Base-by-base conservation (phyloP, 2,113 vertebrate genomes). In the Corydoras maculifer region DNA sequence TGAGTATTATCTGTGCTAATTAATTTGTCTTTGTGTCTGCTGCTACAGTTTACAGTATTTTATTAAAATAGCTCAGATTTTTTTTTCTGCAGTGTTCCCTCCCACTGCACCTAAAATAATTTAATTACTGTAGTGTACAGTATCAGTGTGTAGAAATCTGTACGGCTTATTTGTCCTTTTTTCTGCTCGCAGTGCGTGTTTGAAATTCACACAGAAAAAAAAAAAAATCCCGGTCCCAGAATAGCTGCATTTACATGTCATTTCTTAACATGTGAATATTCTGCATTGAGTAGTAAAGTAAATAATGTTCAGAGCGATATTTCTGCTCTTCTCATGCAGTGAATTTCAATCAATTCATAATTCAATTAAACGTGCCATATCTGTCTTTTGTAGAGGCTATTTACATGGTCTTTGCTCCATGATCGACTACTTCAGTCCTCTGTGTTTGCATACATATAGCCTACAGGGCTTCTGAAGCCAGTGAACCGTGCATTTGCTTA, bases 1-100 rank as follows among this genome's bases (percentile, higher is more conserved):
- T 83, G 87, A 84, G 83, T 86, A 86, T 85, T 81, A 87, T 87
- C 86, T 83, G 80, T 79, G 80, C 83, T 82, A 86, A 87, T 86
- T 83, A 86, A 87, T 83, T 85, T 81, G 80, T 82, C 79, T 86
- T 82, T 87, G 80, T 83, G 85, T 79, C 76, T 72, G 62, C 50
- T 60, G 31, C 25, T 29, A 43, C 65, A 57, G 51, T 65, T 54
- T 54, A 49, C 14, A 15, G 53, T 49, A 15, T 62, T 60, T 63
- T 68, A 69, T 60, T 79, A 78, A 81, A 73, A 75, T 68, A 69
- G 18, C 18, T 25, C 18, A 25, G 18, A 25, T 25, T 25, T 25
- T 25, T 25, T 25, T 25, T 25, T 2, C 18, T 25, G 30, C 30
- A 53, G 76, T 43, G 35, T 43, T 43, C 35, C 35, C 35, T 43